Evolutionary conservation across 2,797 vertebrate genomes (phyloP), one percentile per base, ranked within the genome.

Genomic region (Columba guinea): DNA sequence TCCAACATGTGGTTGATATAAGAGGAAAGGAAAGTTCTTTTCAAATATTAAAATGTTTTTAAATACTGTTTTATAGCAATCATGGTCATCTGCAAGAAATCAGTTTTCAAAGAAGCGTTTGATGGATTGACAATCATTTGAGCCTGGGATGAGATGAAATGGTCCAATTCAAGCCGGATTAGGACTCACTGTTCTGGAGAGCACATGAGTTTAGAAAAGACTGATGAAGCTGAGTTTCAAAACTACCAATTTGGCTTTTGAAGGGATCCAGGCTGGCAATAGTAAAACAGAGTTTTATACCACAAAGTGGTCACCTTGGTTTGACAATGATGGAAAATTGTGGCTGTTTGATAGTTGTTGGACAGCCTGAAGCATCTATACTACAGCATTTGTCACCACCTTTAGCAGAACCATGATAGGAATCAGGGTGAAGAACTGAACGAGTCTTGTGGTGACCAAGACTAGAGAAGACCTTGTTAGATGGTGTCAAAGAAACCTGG

Each of bases 1-100:
- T 89, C 75, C 85, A 96, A 87, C 86, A 92, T 94, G 94, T 96
- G 96, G 96, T 95, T 94, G 92, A 96, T 97, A 94, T 95, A 96
- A 92, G 90, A 94, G 82, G 84, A 88, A 87, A 96, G 56, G 86
- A 81, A 95, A 90, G 88, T 91, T 87, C 59, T 90, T 94, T 85
- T 83, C 81, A 87, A 93, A 89, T 92, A 92, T 93, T 83, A 85
- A 93, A 94, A 89, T 63, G 84, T 90, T 89, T 95, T 87, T 84
- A 94, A 95, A 92, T 94, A 88, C 53, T 89, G 24, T 62, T 96
- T 89, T 69, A 52, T 77, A 83, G 84, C 88, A 87, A 80, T 90
- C 62, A 14, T 13, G 59, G 79, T 97, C 90, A 92, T 92, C 96
- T 96, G 95, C 92, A 95, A 95, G 84, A 93, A 95, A 93, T 96